Percentiles rank a stretch among this genome's conserved stretches.
Conservation (phyloP, 1,140 invertebrate species). For the Pinna nobilis region DNA sequence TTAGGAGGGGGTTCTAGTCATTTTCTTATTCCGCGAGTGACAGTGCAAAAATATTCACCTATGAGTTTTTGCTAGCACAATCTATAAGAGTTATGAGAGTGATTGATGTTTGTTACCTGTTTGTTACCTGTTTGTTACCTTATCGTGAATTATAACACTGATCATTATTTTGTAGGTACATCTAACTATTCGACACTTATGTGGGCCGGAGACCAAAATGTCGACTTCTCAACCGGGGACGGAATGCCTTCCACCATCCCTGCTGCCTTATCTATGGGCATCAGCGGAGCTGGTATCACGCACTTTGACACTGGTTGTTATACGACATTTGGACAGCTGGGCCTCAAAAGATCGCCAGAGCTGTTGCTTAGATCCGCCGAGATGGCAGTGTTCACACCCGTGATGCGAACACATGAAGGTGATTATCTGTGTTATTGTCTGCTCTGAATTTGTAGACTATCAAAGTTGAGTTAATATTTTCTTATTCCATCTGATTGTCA, state of each 20-base stretch:
- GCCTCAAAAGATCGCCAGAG: slow-evolving; percentile 63
- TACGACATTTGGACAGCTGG: slow-evolving; percentile 60
- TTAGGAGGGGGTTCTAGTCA: too few relatives aligned
- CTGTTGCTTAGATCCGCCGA: slow-evolving; percentile 73
- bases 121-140: too few relatives aligned
- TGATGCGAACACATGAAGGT: slow-evolving; percentile 75
- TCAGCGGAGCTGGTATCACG: slow-evolving; percentile 72
- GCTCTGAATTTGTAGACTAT: background rate
- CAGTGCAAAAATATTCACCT: too few relatives aligned
- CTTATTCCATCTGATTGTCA: too few relatives aligned
- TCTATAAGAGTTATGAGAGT: too few relatives aligned
- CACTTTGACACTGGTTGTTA: slow-evolving; percentile 76
- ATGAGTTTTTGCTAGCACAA: too few relatives aligned
- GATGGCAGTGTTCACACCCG: slow-evolving; percentile 73
- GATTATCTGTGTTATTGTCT: background rate
- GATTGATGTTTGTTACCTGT: too few relatives aligned
- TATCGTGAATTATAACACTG: background rate
- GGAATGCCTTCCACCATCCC: slow-evolving; percentile 70
- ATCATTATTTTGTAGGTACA: slow-evolving; percentile 46
- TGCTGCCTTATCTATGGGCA: slow-evolving; percentile 65
- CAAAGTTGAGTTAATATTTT: too few relatives aligned
- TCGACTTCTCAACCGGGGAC: slow-evolving; percentile 72
- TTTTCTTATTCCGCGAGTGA: too few relatives aligned
- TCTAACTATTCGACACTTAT: slow-evolving; percentile 65
- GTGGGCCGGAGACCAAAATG: slow-evolving; percentile 76